phyloP scores from a whole-genome alignment of 2,888 invertebrate genomes.

The Caenorhabditis drosophilae region DNA sequence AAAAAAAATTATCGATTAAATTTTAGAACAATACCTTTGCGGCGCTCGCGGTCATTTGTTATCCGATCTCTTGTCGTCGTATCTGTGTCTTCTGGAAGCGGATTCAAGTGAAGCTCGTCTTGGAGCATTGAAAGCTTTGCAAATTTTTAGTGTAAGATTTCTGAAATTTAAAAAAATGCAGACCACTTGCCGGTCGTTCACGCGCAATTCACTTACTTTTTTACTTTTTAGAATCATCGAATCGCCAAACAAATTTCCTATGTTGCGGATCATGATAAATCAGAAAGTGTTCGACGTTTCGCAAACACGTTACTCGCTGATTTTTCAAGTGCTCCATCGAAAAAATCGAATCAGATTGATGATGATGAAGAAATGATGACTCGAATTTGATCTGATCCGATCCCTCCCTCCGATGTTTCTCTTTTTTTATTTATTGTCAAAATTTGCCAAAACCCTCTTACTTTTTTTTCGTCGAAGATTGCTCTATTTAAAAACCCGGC shows the following conservation, averaged over 20 bases:
- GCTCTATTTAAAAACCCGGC: too few relatives aligned
- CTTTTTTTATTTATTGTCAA: too few relatives aligned
- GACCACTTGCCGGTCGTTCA: too few relatives aligned
- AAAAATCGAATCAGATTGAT: too few relatives aligned
- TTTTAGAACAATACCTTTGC: conserved; percentile 59
- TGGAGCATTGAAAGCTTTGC: conserved; percentile 63
- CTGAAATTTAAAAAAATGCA: too few relatives aligned
- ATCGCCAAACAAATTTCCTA: conserved; percentile 33
- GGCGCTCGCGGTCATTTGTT: conserved; percentile 49
- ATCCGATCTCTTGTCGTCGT: conserved; percentile 61
- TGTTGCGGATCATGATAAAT: conserved; percentile 30
- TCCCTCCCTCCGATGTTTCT: too few relatives aligned
- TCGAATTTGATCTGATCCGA: too few relatives aligned
- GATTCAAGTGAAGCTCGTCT: conserved; percentile 48
- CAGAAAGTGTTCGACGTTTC: conserved; percentile 19
- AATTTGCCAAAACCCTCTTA: too few relatives aligned
- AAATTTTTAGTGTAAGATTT: conserved; percentile 53
- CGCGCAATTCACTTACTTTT: too few relatives aligned
- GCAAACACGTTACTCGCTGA: conserved; percentile 15
- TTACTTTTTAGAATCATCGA: conserved; percentile 16
- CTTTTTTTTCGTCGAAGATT: too few relatives aligned
- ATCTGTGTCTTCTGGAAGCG: conserved; percentile 63
- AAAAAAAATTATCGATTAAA: not conserved
- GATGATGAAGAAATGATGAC: too few relatives aligned
- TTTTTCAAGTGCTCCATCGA: not conserved